These are phyloP conservation scores for Sinhomidia bicolor DNA, from an alignment of 2,888 invertebrate genomes.

Conservation along the genomic window DNA sequence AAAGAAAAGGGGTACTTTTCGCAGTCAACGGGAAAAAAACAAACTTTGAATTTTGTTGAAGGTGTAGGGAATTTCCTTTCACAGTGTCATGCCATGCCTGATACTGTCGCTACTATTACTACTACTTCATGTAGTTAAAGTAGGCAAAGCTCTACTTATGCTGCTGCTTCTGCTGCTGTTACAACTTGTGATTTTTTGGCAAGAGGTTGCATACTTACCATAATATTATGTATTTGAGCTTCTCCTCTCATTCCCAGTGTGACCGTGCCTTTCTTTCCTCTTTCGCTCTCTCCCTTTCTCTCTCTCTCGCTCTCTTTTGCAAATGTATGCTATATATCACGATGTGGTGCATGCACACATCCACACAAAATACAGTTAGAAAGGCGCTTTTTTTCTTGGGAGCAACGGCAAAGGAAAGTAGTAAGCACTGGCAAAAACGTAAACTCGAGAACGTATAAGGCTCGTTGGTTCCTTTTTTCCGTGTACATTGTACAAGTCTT, in stretches of 20 bases:
- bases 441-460: background rate
- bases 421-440: background rate
- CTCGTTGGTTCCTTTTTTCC: conserved; percentile 9
- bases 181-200: conserved; percentile 47
- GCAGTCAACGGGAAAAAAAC: conserved; percentile 45
- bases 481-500: conserved; percentile 39
- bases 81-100: conserved; percentile 15
- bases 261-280: background rate
- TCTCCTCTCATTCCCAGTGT: conserved; percentile 8
- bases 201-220: conserved; percentile 25
- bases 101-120: background rate
- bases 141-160: too few relatives aligned
- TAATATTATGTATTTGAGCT: conserved; percentile 29
- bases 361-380: background rate
- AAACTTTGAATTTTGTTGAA: conserved; percentile 48
- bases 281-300: background rate
- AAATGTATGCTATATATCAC: conserved; percentile 6
- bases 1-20: conserved; percentile 1
- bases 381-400: conserved; percentile 26
- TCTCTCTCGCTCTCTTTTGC: background rate
- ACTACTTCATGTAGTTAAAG: background rate
- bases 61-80: conserved; percentile 50
- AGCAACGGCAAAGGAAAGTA: background rate
- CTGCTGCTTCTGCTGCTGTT: background rate
- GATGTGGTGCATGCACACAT: conserved; percentile 15